Conservation (phyloP, 2,888 invertebrate genomes). For the Stenodema calcarata region DNA sequence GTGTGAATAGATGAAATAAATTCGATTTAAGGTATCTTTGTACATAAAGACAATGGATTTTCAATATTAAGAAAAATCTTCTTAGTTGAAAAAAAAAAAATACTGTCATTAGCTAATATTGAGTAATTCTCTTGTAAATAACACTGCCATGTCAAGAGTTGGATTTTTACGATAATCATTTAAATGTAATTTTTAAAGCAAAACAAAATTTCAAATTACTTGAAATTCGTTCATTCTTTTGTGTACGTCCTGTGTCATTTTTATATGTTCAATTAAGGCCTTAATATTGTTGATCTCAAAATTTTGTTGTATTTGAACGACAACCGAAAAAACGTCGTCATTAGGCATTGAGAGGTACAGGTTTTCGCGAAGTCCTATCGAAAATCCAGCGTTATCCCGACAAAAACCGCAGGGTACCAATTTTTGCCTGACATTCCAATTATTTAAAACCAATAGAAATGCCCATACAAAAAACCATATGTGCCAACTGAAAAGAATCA, state of each 20-base stretch:
- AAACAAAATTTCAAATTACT: neutral
- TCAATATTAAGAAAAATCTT: neutral
- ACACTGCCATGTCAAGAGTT: conserved; percentile 44
- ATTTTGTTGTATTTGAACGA: neutral
- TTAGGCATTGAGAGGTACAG: neutral
- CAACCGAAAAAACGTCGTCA: neutral
- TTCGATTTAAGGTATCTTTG: conserved; percentile 5
- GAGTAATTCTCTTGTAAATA: conserved; percentile 21
- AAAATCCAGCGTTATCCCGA: too few relatives aligned
- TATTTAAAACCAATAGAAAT: neutral
- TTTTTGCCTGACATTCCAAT: conserved; percentile 46
- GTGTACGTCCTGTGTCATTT: conserved; percentile 35
- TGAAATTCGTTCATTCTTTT: conserved; percentile 4
- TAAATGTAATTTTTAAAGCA: neutral
- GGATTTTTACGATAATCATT: conserved; percentile 14
- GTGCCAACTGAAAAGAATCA: conserved; percentile 50
- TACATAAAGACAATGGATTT: conserved; percentile 32
- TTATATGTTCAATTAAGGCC: neutral
- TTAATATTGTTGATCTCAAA: conserved; percentile 47
- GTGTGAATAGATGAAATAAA: conserved; percentile 51
- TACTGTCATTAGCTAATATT: conserved; percentile 17
- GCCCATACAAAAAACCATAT: conserved; percentile 42
- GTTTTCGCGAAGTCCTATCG: neutral
- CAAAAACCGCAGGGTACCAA: too few relatives aligned
- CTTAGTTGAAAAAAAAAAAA: neutral